Base-by-base conservation (phyloP, 2,797 vertebrate species). In the Brotula barbata region DNA sequence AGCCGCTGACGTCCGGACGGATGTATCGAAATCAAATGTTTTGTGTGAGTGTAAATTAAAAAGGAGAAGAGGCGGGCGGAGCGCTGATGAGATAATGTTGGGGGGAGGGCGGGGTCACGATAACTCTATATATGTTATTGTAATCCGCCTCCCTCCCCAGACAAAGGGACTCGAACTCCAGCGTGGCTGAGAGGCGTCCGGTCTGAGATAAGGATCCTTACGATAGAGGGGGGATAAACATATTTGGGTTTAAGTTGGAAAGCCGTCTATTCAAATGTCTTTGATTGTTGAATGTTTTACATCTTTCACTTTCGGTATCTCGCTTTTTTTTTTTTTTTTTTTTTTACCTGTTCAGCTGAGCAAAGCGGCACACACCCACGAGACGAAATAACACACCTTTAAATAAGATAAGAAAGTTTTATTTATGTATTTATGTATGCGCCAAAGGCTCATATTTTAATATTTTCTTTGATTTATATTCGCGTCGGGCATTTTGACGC, bases 51-150 rank as follows among this genome's bases (percentile, higher is more conserved):
- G 77, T 72, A 69, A 84, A 87, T 88, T 79, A 85, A 82, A 75
- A 73, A 72, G 62, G 46, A 76, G 54, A 73, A 43, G 73, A 58
- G 63, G 66, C 59, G 69, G 59, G 50, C 69, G 69, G 56, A 72
- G 65, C 73, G 62, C 60, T 79, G 77, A 58, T 82, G 37, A 64
- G 64, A 83, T 73, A 79, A 81, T 71, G 61, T 66, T 59, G 13
- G 14, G 10, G 28, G 37, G 40, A 46, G 25, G 41, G 16, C 8
- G 20, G 21, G 22, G 52, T 67, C 59, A 78, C 84, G 66, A 87
- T 84, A 87, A 77, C 84, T 88, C 73, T 73, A 85, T 82, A 68
- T 33, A 62, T 71, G 68, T 75, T 51, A 59, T 71, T 78, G 62
- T 70, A 74, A 81, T 77, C 64, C 42, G 7, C 20, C 33, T 33